Conservation (phyloP, 2,797 vertebrate species). For the Pseudomugil gertrudae region DNA sequence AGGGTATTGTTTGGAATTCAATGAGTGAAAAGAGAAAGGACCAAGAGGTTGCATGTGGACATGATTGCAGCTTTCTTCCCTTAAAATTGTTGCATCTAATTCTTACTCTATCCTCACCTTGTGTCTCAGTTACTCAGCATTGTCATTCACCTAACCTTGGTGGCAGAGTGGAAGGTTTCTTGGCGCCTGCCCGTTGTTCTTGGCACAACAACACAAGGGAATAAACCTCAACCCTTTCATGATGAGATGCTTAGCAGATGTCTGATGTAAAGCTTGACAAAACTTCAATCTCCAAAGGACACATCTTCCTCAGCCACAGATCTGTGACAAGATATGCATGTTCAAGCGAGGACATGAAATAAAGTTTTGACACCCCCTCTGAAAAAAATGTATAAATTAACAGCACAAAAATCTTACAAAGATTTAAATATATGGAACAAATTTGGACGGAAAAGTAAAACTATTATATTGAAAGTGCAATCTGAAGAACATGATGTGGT, state of each 20-base stretch:
- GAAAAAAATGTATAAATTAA: slow-evolving; percentile 11
- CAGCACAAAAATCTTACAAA: slow-evolving; percentile 18
- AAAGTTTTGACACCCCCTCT: slow-evolving; percentile 31
- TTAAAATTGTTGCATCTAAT: slow-evolving; percentile 34
- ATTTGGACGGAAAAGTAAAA: neutral
- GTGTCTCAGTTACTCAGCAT: slow-evolving; percentile 63
- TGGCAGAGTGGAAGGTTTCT: slow-evolving; percentile 73
- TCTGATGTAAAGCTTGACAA: slow-evolving; percentile 71
- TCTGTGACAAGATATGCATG: slow-evolving; percentile 42
- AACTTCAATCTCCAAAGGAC: slow-evolving; percentile 73
- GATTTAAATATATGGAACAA: slow-evolving; percentile 27
- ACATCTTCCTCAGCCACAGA: slow-evolving; percentile 41
- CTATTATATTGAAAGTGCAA: neutral
- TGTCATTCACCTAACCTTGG: slow-evolving; percentile 79
- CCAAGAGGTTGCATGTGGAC: slow-evolving; percentile 23
- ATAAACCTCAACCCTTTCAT: slow-evolving; percentile 73
- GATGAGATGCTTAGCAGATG: slow-evolving; percentile 77
- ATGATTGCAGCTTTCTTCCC: slow-evolving; percentile 22
- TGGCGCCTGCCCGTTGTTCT: slow-evolving; percentile 75
- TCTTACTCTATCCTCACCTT: slow-evolving; percentile 43
- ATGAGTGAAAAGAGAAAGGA: slow-evolving; percentile 15
- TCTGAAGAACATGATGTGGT: neutral
- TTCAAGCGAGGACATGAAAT: slow-evolving; percentile 35
- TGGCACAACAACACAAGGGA: slow-evolving; percentile 68
- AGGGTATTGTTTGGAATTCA: neutral